Conservation (phyloP, 2,113 vertebrate genomes). For the Microcebus lehilahytsara region DNA sequence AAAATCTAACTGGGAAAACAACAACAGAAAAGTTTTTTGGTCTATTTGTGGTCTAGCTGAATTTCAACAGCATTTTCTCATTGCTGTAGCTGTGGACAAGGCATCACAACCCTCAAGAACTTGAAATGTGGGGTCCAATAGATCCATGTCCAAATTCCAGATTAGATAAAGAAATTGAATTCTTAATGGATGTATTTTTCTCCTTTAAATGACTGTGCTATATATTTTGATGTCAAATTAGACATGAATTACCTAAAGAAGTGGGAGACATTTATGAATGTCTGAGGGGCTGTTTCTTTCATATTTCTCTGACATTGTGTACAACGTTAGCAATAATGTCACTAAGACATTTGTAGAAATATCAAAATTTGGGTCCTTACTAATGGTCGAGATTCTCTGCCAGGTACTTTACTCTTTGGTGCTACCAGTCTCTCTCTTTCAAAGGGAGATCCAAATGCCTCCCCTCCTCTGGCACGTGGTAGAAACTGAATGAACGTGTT, state of each 20-base stretch:
- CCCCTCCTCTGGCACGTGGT: background rate
- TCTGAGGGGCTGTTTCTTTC: background rate
- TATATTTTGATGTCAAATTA: constrained; percentile 17
- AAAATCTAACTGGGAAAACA: background rate
- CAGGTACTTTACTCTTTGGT: background rate
- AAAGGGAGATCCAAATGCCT: background rate
- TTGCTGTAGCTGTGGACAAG: background rate
- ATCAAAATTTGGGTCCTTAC: background rate
- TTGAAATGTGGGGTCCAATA: background rate
- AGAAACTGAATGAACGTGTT: background rate
- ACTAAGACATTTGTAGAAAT: background rate
- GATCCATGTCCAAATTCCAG: background rate
- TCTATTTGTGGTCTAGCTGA: background rate
- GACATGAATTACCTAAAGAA: background rate
- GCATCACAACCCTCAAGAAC: background rate
- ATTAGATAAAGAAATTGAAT: background rate
- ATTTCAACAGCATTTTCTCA: background rate
- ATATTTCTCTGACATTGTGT: background rate
- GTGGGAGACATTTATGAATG: background rate
- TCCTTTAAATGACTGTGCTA: background rate
- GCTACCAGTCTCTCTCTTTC: background rate
- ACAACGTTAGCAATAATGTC: background rate
- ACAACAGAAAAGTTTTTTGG: background rate
- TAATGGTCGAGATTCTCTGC: background rate
- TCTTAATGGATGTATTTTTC: background rate